These are phyloP conservation scores for Galerucella calmariensis DNA, from an alignment of 2,888 invertebrate genomes.

Conservation along the genomic window DNA sequence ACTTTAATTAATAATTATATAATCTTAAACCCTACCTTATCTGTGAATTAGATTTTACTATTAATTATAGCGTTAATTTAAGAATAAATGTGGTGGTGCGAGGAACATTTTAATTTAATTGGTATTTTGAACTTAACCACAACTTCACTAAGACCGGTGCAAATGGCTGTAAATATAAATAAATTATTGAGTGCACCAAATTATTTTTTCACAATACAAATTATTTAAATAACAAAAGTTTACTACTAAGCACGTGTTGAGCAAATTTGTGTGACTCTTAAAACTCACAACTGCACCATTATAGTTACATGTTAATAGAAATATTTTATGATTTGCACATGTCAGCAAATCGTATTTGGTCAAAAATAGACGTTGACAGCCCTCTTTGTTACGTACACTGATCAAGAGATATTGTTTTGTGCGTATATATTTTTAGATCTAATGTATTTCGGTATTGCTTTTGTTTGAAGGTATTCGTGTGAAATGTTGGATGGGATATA, in stretches of 20 bases:
- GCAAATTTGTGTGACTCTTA: slow-evolving; percentile 16
- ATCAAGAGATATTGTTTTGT: slow-evolving; percentile 15
- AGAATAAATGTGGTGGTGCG: no score
- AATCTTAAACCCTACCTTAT: no score
- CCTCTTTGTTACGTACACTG: slow-evolving; percentile 4
- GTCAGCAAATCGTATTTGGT: slow-evolving; percentile 17
- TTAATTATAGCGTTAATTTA: no score
- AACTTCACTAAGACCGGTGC: no score
- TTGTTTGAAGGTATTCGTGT: background rate
- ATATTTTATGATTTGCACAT: slow-evolving; percentile 22
- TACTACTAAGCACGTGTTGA: slow-evolving; percentile 1
- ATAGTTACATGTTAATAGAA: slow-evolving; percentile 23
- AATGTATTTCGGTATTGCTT: background rate
- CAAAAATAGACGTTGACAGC: slow-evolving; percentile 18
- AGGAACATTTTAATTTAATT: no score
- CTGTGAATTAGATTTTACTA: no score
- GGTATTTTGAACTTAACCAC: no score
- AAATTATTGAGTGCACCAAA: no score
- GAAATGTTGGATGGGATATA: background rate
- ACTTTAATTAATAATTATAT: no score
- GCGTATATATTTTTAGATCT: slow-evolving; percentile 12
- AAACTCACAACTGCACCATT: slow-evolving; percentile 10
- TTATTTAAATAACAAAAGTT: background rate
- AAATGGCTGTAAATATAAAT: no score
- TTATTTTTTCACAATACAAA: no score